These are phyloP conservation scores for Listronotus oregonensis DNA, from an alignment of 1,140 invertebrate genomes.

Conservation along the genomic window DNA sequence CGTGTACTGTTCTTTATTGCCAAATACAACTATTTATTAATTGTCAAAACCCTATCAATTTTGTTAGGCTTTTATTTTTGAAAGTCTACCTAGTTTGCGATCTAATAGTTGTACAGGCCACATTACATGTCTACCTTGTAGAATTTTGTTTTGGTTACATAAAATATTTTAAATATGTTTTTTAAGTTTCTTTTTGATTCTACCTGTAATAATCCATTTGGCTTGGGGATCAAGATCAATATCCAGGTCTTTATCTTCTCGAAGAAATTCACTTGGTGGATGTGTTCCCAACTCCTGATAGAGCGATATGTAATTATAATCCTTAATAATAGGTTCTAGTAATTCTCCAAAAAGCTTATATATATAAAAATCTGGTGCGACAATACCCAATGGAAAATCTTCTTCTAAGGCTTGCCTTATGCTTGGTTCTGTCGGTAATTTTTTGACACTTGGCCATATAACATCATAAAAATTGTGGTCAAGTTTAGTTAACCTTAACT, in stretches of 20 bases:
- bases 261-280: conserved; percentile 61
- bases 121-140: no score
- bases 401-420: conserved; percentile 61
- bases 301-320: conserved; percentile 73
- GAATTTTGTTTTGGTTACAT: no score
- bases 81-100: no score
- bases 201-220: conserved; percentile 70
- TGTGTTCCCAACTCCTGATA: conserved; percentile 66
- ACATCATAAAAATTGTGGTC: conserved; percentile 82
- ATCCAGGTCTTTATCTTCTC: conserved; percentile 52
- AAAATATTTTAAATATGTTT: no score
- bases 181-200: not conserved
- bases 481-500: conserved; percentile 70
- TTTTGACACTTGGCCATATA: conserved; percentile 80
- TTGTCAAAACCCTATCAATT: no score
- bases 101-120: no score
- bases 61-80: no score
- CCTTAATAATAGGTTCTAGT: conserved; percentile 77
- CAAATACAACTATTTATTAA: no score
- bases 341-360: conserved; percentile 80
- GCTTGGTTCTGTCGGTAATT: conserved; percentile 61
- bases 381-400: conserved; percentile 71
- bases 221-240: conserved; percentile 75
- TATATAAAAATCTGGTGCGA: conserved; percentile 82
- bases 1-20: no score